phyloP scores from a whole-genome alignment of 2,888 invertebrate genomes.

The Ophraella communa region DNA sequence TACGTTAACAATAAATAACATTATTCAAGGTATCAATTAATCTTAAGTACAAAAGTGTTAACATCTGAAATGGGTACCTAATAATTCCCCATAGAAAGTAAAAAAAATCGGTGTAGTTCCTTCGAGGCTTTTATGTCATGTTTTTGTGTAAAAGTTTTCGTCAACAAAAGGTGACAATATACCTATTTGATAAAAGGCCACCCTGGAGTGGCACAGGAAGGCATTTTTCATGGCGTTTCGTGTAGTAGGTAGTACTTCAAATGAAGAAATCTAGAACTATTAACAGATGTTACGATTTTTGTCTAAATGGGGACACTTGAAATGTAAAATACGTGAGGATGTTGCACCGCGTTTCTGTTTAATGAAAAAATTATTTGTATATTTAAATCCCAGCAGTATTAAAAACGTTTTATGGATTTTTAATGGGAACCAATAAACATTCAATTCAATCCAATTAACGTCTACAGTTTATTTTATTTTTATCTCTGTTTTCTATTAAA shows the following conservation, averaged over 20 bases:
- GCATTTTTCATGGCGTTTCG: slow-evolving; percentile 37
- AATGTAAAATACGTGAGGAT: not conserved
- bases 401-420: no score
- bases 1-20: slow-evolving; percentile 27
- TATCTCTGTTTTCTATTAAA: slow-evolving; percentile 18
- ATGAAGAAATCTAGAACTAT: slow-evolving; percentile 15
- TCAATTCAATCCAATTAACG: not conserved
- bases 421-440: not conserved
- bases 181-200: slow-evolving; percentile 38
- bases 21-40: slow-evolving; percentile 34
- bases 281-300: slow-evolving; percentile 31
- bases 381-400: not conserved
- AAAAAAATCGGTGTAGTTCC: slow-evolving; percentile 50
- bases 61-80: slow-evolving; percentile 32
- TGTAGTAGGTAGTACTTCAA: slow-evolving; percentile 35
- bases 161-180: slow-evolving; percentile 47
- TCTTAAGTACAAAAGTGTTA: slow-evolving; percentile 28
- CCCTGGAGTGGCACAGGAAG: slow-evolving; percentile 43
- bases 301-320: not conserved
- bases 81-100: slow-evolving; percentile 34
- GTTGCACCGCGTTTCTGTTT: no score
- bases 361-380: not conserved
- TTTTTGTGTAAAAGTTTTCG: slow-evolving; percentile 41
- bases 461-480: not conserved
- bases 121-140: slow-evolving; percentile 42